phyloP scores from a whole-genome alignment of 2,888 invertebrate genomes.

The Leucoma salicis region DNA sequence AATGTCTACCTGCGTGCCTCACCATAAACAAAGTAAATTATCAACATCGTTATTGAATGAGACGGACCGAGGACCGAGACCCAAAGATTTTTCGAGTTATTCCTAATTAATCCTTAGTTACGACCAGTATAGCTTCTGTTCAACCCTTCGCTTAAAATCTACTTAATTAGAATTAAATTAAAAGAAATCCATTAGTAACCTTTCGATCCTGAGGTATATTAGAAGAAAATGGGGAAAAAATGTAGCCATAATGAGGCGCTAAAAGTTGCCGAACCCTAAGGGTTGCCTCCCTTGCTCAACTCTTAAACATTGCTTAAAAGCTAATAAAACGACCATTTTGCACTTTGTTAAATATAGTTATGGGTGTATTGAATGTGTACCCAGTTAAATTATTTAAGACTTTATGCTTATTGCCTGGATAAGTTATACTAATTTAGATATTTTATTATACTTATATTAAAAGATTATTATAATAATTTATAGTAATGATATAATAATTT shows the following conservation, averaged over 20 bases:
- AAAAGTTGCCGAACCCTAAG: slow-evolving; percentile 59
- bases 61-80: not conserved
- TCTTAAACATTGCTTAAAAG: slow-evolving; percentile 75
- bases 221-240: slow-evolving; percentile 62
- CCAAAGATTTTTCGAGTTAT: slow-evolving; percentile 30
- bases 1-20: slow-evolving; percentile 24
- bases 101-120: slow-evolving; percentile 30
- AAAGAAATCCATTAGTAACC: slow-evolving; percentile 48
- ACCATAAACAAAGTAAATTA: slow-evolving; percentile 23
- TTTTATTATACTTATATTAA: too few relatives aligned
- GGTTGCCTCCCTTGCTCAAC: slow-evolving; percentile 62
- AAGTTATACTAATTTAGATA: too few relatives aligned
- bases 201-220: slow-evolving; percentile 48
- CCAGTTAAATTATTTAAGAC: slow-evolving; percentile 49
- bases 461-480: too few relatives aligned
- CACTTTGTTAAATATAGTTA: slow-evolving; percentile 46
- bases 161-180: slow-evolving; percentile 32
- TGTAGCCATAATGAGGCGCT: slow-evolving; percentile 66
- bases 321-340: slow-evolving; percentile 73
- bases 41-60: slow-evolving; percentile 21
- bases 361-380: slow-evolving; percentile 34
- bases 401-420: slow-evolving; percentile 5
- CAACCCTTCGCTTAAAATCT: slow-evolving; percentile 27
- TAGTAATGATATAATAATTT: too few relatives aligned
- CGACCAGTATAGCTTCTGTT: slow-evolving; percentile 17